These are phyloP conservation scores for Protonibea diacanthus DNA, from an alignment of 2,797 vertebrate genomes.

Conservation along the genomic window DNA sequence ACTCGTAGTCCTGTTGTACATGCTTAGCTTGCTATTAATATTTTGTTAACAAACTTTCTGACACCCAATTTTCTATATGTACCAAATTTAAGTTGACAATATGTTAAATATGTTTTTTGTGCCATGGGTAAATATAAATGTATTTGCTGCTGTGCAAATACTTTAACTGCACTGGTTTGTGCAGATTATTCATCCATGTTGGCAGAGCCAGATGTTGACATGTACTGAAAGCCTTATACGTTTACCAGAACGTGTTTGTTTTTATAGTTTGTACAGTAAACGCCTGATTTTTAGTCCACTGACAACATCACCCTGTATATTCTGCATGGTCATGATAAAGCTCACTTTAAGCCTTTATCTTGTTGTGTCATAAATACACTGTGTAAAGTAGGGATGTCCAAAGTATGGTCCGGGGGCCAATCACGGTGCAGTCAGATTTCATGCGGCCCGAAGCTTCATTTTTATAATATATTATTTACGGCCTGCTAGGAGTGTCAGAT, in stretches of 20 bases:
- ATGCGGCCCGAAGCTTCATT: too few relatives aligned
- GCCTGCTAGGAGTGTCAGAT: too few relatives aligned
- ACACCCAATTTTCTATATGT: neutral
- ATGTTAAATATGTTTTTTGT: slow-evolving; percentile 10
- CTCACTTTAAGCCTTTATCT: neutral
- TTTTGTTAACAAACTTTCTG: neutral
- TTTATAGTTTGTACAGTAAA: neutral
- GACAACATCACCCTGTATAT: neutral
- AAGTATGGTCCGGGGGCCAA: too few relatives aligned
- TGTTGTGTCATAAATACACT: neutral
- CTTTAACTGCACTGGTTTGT: slow-evolving; percentile 2
- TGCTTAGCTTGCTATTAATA: slow-evolving; percentile 2
- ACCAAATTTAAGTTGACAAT: neutral
- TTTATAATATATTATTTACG: too few relatives aligned
- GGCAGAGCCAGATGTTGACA: slow-evolving; percentile 13
- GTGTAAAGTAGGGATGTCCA: neutral
- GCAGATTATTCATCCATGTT: neutral
- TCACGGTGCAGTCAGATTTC: neutral
- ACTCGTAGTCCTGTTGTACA: neutral
- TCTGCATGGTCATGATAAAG: slow-evolving; percentile 33
- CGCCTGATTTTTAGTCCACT: neutral
- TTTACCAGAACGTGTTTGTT: neutral
- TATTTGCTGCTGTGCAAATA: slow-evolving; percentile 34
- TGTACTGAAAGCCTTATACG: slow-evolving; percentile 30
- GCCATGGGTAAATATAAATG: slow-evolving; percentile 12